These are phyloP conservation scores for Craniophora ligustri DNA, from an alignment of 2,888 invertebrate species.

Conservation along the genomic window DNA sequence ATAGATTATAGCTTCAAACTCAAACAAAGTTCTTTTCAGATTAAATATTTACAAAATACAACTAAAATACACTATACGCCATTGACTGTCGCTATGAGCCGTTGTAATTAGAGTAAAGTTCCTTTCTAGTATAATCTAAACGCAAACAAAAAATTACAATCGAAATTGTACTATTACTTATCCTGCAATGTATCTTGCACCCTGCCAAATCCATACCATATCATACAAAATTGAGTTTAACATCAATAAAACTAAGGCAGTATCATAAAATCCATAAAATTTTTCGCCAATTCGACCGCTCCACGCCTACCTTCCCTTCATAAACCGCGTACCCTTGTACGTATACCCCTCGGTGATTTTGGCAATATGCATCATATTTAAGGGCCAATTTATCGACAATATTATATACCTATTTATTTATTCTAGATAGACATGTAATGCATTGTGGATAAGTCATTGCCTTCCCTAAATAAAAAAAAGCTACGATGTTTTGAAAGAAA, in stretches of 20 bases:
- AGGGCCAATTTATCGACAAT: not conserved
- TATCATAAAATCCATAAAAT: conserved; percentile 81
- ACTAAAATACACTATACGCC: too few relatives aligned
- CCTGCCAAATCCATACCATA: conserved; percentile 72
- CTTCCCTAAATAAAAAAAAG: too few relatives aligned
- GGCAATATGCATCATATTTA: conserved; percentile 23
- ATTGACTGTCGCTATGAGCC: too few relatives aligned
- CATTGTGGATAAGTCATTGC: not conserved
- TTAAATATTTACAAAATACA: too few relatives aligned
- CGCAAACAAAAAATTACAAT: not conserved
- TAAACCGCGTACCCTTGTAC: conserved; percentile 57
- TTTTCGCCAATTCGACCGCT: conserved; percentile 76
- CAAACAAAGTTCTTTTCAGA: too few relatives aligned
- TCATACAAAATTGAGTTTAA: conserved; percentile 81
- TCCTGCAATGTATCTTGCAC: conserved; percentile 37
- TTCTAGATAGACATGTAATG: not conserved
- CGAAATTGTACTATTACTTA: not conserved
- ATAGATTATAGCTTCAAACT: too few relatives aligned
- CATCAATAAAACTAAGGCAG: conserved; percentile 79
- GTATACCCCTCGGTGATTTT: conserved; percentile 28
- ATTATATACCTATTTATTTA: not conserved
- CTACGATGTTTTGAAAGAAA: too few relatives aligned
- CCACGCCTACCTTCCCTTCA: conserved; percentile 66
- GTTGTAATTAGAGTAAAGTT: too few relatives aligned
- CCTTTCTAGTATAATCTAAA: not conserved